Evolutionary conservation across 2,797 vertebrate genomes (phyloP).

Genomic region (Tokudaia tokunoshimensis): DNA sequence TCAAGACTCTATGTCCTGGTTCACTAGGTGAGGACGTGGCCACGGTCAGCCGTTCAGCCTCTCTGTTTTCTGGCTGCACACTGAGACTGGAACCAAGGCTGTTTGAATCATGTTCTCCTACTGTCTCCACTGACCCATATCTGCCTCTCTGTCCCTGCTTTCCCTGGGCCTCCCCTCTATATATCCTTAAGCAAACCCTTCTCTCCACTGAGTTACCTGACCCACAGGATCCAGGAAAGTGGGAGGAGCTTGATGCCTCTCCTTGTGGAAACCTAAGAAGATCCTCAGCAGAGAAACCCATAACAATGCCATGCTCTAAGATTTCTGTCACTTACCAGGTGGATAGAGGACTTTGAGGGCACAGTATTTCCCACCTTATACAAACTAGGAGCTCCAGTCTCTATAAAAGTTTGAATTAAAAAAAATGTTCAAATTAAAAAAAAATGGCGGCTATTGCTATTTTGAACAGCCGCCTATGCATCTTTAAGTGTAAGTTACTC

Average conservation of each 20-base stretch:
- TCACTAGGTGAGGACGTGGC: not conserved
- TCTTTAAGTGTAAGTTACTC: not conserved
- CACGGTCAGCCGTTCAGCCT: rapidly evolving
- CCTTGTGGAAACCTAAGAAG: not conserved
- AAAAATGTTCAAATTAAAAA: not conserved
- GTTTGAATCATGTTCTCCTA: not conserved
- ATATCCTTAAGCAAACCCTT: not conserved
- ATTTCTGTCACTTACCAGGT: not conserved
- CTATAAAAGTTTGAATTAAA: not conserved
- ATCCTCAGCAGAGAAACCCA: not conserved
- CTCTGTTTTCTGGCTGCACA: not conserved
- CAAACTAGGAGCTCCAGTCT: not conserved
- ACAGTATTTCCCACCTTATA: not conserved
- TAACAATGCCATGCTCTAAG: not conserved
- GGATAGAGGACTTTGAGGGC: not conserved
- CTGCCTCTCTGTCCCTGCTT: not conserved
- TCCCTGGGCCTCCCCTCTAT: not conserved
- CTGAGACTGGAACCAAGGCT: not conserved
- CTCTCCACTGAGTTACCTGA: rapidly evolving
- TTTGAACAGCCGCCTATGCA: not conserved
- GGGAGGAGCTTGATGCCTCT: not conserved
- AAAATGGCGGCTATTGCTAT: not conserved
- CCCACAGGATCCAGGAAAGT: too few relatives aligned
- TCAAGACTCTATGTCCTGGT: not conserved
- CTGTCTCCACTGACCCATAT: rapidly evolving